A percentile compares a stretch with the other conserved stretches of the same genome.
Conservation (phyloP, 35 echinoderm and acorn worm species). For the Hemicentrotus pulcherrimus region DNA sequence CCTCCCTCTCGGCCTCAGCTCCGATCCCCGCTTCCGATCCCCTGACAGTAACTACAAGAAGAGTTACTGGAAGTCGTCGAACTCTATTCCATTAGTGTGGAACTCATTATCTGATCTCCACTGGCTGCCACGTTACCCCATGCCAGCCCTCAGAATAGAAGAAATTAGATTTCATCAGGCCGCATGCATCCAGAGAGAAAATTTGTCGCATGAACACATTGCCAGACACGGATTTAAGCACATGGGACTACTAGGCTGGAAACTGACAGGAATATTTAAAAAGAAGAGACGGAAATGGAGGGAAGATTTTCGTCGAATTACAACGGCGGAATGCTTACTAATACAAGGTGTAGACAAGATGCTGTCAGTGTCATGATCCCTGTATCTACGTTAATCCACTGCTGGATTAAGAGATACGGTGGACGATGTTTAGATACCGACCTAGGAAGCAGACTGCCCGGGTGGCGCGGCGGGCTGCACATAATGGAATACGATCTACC, state of each 20-base stretch:
- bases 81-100: neutral
- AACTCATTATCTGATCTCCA: neutral
- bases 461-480: neutral
- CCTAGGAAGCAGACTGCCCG: neutral
- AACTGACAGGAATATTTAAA: neutral
- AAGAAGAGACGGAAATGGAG: neutral
- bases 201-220: neutral
- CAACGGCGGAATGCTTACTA: neutral
- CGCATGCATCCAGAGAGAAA: neutral
- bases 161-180: neutral
- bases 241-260: neutral
- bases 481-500: neutral
- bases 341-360: neutral
- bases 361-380: neutral
- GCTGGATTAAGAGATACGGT: neutral
- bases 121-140: neutral
- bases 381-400: neutral
- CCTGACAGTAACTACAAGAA: neutral
- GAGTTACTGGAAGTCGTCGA: neutral
- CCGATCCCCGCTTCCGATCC: neutral
- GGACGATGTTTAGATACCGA: neutral
- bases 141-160: neutral
- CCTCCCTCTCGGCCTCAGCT: neutral
- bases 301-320: neutral
- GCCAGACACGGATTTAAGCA: neutral